Conservation (phyloP, 2,113 vertebrate genomes). For the Lates calcarifer region DNA sequence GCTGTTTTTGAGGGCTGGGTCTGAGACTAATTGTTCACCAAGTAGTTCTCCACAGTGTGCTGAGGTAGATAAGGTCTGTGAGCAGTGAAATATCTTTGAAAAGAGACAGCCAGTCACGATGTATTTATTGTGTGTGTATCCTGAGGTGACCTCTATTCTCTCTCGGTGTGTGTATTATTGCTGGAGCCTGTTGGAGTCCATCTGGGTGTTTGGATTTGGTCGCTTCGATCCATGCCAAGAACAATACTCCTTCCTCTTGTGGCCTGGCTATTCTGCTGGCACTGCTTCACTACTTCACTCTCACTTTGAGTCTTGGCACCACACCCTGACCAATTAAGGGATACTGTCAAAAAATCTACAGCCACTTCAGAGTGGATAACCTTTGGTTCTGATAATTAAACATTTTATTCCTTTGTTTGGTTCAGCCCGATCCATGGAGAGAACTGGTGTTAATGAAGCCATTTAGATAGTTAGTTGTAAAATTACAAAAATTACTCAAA, state of each 20-base stretch:
- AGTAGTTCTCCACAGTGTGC: slow-evolving; percentile 33
- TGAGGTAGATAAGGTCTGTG: slow-evolving; percentile 47
- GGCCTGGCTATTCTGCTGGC: slow-evolving; percentile 68
- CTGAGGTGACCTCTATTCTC: slow-evolving; percentile 74
- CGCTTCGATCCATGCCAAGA: slow-evolving; percentile 68
- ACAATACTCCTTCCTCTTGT: slow-evolving; percentile 74
- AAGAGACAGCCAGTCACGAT: slow-evolving; percentile 70
- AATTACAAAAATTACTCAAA: slow-evolving; percentile 21
- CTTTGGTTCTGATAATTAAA: slow-evolving; percentile 39
- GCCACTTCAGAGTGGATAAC: slow-evolving; percentile 48
- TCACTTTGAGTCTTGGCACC: slow-evolving; percentile 56
- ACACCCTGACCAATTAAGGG: slow-evolving; percentile 54
- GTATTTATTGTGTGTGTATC: slow-evolving; percentile 73
- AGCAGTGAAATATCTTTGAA: slow-evolving; percentile 55
- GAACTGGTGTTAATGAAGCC: slow-evolving; percentile 9
- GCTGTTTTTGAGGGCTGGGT: slow-evolving; percentile 1
- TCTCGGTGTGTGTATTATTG: slow-evolving; percentile 68
- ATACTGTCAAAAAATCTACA: slow-evolving; percentile 39
- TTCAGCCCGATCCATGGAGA: not conserved
- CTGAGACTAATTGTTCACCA: slow-evolving; percentile 44
- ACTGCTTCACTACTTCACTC: slow-evolving; percentile 59
- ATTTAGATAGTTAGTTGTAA: slow-evolving; percentile 3
- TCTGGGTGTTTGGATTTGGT: slow-evolving; percentile 76
- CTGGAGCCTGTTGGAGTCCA: slow-evolving; percentile 76
- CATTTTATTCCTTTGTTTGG: slow-evolving; percentile 5